A percentile compares a stretch with the other conserved stretches of the same genome.
phyloP scores from a whole-genome alignment of 2,113 vertebrate species.

The Melanotaenia duboulayi region DNA sequence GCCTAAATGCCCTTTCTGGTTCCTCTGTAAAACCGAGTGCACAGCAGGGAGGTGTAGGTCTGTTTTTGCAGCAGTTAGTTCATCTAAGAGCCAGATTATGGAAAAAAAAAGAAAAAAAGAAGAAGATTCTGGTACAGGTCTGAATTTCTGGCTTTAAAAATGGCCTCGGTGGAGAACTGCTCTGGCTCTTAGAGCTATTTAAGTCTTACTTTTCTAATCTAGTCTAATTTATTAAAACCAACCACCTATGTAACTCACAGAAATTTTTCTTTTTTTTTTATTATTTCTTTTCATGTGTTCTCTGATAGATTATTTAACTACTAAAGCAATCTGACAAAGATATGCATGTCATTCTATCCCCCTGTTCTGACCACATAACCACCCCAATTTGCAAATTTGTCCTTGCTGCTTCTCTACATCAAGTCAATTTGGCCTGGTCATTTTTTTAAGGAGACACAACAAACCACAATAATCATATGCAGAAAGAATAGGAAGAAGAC shows the following conservation, averaged over 20 bases:
- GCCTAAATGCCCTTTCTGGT: too few species aligned
- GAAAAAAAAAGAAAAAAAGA: too few species aligned
- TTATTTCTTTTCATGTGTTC: too few species aligned
- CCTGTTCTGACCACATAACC: neutral
- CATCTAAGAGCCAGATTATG: too few species aligned
- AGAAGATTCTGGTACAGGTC: too few species aligned
- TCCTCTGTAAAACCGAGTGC: too few species aligned
- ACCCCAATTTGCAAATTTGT: neutral
- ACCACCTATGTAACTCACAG: too few species aligned
- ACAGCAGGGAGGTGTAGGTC: too few species aligned
- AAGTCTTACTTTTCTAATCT: neutral
- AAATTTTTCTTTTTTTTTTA: too few species aligned
- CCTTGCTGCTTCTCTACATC: neutral
- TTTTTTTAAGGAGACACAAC: neutral
- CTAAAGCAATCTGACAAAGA: neutral
- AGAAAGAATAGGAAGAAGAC: neutral
- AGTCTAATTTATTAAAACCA: neutral
- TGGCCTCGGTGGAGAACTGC: too few species aligned
- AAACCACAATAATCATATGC: neutral
- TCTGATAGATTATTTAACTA: neutral
- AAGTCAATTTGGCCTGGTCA: neutral
- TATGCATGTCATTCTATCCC: neutral
- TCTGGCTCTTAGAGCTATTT: neutral
- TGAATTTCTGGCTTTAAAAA: too few species aligned
- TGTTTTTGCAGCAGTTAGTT: too few species aligned